These are phyloP conservation scores for Allobates femoralis DNA, from an alignment of 2,797 vertebrate genomes.

Conservation along the genomic window DNA sequence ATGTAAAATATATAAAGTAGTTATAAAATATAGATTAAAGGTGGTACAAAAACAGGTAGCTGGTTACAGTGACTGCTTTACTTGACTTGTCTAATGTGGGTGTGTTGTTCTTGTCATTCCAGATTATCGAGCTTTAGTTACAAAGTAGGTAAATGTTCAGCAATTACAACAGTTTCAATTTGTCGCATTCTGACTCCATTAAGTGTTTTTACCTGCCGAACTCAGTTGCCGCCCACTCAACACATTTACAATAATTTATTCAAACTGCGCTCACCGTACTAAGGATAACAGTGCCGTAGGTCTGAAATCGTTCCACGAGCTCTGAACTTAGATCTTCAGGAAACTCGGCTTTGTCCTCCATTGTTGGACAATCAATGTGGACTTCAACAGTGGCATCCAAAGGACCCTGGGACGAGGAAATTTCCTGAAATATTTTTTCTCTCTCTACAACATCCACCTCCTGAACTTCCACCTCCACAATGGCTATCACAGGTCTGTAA, in stretches of 20 bases:
- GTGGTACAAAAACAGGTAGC: neutral
- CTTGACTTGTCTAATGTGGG: neutral
- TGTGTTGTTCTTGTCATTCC: neutral
- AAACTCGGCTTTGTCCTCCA: constrained; percentile 77
- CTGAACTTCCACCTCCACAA: constrained; percentile 81
- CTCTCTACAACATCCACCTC: constrained; percentile 76
- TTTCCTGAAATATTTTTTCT: constrained; percentile 78
- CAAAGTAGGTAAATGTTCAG: neutral
- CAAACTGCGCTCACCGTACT: constrained; percentile 72
- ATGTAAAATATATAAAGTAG: too few relatives aligned
- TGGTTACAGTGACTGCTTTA: neutral
- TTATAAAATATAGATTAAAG: too few relatives aligned
- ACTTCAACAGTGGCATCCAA: constrained; percentile 79
- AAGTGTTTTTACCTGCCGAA: neutral
- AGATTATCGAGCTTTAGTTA: neutral
- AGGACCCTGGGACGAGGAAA: constrained; percentile 80
- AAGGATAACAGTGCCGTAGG: constrained; percentile 76
- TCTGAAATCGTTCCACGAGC: constrained; percentile 78
- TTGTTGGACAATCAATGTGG: constrained; percentile 71
- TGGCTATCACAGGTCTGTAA: constrained; percentile 79
- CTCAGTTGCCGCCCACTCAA: neutral
- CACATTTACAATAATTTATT: neutral
- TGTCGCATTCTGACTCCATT: neutral
- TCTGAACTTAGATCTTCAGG: constrained; percentile 78
- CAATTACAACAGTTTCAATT: neutral